These are phyloP conservation scores for Orussus abietinus DNA, from an alignment of 1,140 invertebrate genomes.

Conservation along the genomic window DNA sequence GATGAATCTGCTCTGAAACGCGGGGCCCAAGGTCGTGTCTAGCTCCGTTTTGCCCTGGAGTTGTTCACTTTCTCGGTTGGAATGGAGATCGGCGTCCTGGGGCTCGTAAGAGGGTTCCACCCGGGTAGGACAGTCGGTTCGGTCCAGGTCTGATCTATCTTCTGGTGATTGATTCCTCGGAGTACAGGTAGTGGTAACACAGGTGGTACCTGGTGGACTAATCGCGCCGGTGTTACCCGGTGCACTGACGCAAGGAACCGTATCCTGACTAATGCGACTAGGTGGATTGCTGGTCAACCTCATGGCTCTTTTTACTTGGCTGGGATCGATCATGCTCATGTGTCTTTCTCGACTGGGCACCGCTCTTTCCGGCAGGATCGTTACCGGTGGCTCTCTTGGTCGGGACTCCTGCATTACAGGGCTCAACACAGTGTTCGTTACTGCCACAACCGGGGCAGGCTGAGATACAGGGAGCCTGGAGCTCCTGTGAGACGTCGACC, in stretches of 20 bases:
- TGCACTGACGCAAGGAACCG: too few species aligned
- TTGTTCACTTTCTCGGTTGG: too few species aligned
- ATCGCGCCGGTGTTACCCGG: not conserved
- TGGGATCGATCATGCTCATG: conserved; percentile 54
- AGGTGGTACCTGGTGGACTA: not conserved
- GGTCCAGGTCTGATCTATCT: too few species aligned
- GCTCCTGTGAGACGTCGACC: conserved; percentile 28
- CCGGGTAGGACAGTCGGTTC: too few species aligned
- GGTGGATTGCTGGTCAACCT: conserved; percentile 39
- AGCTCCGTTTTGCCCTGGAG: too few species aligned
- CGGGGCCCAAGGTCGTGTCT: too few species aligned
- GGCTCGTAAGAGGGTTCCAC: too few species aligned
- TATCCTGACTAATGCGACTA: conserved; percentile 37
- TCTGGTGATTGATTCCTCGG: not conserved
- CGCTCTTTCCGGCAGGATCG: conserved; percentile 40
- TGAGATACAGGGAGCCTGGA: conserved; percentile 40
- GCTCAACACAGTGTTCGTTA: conserved; percentile 49
- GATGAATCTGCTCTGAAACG: conserved; percentile 40
- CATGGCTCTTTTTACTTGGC: conserved; percentile 45
- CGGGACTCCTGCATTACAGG: conserved; percentile 52
- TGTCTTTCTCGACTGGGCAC: conserved; percentile 46
- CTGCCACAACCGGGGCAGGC: conserved; percentile 44
- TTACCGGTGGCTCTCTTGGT: conserved; percentile 34
- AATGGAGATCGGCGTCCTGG: too few species aligned
- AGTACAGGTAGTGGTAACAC: not conserved